Base-by-base conservation (phyloP, 2,888 invertebrate species). In the Melieria crassipennis region DNA sequence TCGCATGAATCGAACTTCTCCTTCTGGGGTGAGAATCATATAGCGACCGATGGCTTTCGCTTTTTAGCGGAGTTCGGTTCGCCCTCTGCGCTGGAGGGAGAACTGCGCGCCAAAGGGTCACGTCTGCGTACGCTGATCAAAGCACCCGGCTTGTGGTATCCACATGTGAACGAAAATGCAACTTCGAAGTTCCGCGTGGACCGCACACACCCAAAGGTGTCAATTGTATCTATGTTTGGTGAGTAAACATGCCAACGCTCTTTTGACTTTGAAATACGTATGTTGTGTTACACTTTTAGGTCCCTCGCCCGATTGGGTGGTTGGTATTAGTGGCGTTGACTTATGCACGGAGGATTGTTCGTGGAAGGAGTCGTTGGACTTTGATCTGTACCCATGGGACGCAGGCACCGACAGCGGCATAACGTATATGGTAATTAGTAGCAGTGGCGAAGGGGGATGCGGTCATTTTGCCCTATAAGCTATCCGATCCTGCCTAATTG, bases 301-400 rank as follows among this genome's bases (percentile, higher is more conserved):
- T 1, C 99, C 99, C 0, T 96, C 97, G 10, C 99, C 99, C 0
- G 99, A 99, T 88, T 99, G 99, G 99, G 94, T 98, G 79, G 95
- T 98, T 58, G 99, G 99, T 0, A 92, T 99, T 48, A 94, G 91
- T 71, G 93, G 94, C 0, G 87, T 98, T 69, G 93, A 98, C 82
- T 89, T 99, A 7, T 99, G 99, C 83, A 89, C 92, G 72, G 87
- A 89, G 73, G 95, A 98, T 87, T 97, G 99, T 85, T 90, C 94
- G 0, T 99, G 99, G 99, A 89, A 91, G n/a, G 93, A 94, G 78
- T 90, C 92, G 71, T 88, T 93, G 80, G 91, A 91, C 55, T 89
- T 98, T 57, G 96, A 98, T 87, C 88, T 99, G 47, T 94, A 91
- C 83, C 98, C 98, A 0, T 97, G 95, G 88, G 99, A 99, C 88